These are phyloP conservation scores for Panthera uncia DNA, from an alignment of 2,113 vertebrate genomes.

Conservation along the genomic window DNA sequence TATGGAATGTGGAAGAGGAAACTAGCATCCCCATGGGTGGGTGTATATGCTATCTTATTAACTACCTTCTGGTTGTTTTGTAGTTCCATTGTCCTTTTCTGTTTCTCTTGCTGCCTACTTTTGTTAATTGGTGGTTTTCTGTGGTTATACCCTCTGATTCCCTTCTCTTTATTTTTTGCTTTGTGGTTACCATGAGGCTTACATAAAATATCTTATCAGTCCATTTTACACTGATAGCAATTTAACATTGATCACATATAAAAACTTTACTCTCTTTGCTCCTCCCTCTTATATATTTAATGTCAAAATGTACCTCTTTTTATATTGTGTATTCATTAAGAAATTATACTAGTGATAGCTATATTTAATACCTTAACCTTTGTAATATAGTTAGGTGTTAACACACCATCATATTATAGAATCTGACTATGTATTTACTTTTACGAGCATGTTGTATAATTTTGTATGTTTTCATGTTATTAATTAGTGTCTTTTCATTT, in stretches of 20 bases:
- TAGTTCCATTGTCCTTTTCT: neutral
- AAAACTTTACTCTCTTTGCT: neutral
- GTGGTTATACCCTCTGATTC: neutral
- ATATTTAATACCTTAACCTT: neutral
- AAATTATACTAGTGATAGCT: neutral
- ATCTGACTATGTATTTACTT: neutral
- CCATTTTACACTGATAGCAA: neutral
- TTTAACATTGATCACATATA: neutral
- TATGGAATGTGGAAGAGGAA: neutral
- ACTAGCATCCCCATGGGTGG: neutral
- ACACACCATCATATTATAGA: neutral
- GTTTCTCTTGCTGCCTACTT: neutral
- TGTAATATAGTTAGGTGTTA: neutral
- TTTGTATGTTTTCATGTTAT: neutral
- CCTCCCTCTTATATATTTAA: neutral
- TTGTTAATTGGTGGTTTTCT: neutral
- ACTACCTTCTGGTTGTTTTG: neutral
- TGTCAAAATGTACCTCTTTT: neutral
- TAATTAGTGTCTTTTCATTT: neutral
- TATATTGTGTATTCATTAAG: neutral
- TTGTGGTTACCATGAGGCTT: neutral
- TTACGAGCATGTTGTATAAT: neutral
- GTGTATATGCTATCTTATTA: neutral
- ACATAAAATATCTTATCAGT: neutral
- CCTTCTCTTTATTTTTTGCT: neutral